Evolutionary conservation across 2,888 invertebrate species (phyloP), one percentile per base, ranked within the genome.

Genomic region (Cancer borealis): DNA sequence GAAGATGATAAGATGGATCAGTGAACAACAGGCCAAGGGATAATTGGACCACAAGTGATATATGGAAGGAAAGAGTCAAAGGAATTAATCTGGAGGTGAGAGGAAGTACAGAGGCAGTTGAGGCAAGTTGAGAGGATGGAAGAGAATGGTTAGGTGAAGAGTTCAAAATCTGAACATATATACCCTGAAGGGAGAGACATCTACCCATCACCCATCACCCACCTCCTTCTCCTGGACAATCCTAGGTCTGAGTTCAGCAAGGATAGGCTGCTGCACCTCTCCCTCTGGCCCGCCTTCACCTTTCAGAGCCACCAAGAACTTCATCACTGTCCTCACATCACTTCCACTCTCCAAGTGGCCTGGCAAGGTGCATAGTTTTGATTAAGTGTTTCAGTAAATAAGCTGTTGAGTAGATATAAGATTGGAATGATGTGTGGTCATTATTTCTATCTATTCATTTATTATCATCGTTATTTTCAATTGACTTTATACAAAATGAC

Each of bases 261-360:
- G 92, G 17, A 47, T n/a, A 14, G 30, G 54, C n/a, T 84, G 54
- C 49, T 92, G 46, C 14, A 73, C 46, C 26, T 45, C 54, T 0
- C 73, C 66, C 17, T 26, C 54, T 26, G 91, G 46, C 10, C 92
- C 94, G 46, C 94, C 94, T 49, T 60, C 47, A 6, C 94, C 94
- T 17, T 89, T 92, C 30, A 94, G 94, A 45, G 94, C 94, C 45
- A 94, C 94, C 14, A 94, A 90, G 21, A 94, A 92, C 89, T 46
- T 92, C 84, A 94, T 39, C 49, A 92, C 94, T 17, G 49, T 89
- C 39, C 94, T 88, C 54, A 94, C 60, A 54, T 94, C 94, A 79
- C 94, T 94, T 10, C 92, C 90, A 17, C 88, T 26, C 94, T 92
- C 89, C 54, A 94, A 49, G 45, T 94, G 90, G 17, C 94, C 94